Percentiles rank a stretch among this genome's conserved stretches.
phyloP scores from a whole-genome alignment of 2,113 vertebrate species.

The Silurus meridionalis region DNA sequence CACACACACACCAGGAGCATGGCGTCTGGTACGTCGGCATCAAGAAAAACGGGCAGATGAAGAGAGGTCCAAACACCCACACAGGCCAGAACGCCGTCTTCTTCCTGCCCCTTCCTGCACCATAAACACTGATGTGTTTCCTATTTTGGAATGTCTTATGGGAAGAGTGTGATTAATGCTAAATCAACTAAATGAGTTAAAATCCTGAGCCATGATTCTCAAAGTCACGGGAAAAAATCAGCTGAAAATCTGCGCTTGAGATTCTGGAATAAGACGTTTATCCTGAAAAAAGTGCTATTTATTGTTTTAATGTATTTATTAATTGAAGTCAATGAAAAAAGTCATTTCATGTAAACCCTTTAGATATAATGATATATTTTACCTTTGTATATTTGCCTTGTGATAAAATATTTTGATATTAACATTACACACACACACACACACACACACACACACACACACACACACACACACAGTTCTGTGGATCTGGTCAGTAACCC shows the following conservation, averaged over 20 bases:
- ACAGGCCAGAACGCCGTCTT: neutral
- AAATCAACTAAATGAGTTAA: neutral
- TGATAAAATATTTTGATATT: neutral
- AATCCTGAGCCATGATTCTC: neutral
- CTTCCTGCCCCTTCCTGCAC: constrained; percentile 3
- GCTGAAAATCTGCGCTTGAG: neutral
- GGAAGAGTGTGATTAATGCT: neutral
- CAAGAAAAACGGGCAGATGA: constrained; percentile 2
- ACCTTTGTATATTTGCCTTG: neutral
- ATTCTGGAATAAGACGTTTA: neutral
- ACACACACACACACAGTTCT: too few relatives aligned
- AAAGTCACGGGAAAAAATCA: neutral
- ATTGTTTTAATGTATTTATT: neutral
- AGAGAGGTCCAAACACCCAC: constrained; percentile 5
- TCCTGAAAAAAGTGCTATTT: neutral
- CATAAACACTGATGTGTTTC: neutral
- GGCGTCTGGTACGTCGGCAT: constrained; percentile 6
- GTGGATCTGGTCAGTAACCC: too few relatives aligned
- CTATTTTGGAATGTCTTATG: neutral
- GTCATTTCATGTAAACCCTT: neutral
- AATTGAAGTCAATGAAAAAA: neutral
- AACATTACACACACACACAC: neutral
- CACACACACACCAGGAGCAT: constrained; percentile 2
- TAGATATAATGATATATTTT: neutral
- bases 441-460: too few relatives aligned